These are phyloP conservation scores for Acrocyrtus sp. DNA, from an alignment of 2,888 invertebrate genomes.

Conservation along the genomic window DNA sequence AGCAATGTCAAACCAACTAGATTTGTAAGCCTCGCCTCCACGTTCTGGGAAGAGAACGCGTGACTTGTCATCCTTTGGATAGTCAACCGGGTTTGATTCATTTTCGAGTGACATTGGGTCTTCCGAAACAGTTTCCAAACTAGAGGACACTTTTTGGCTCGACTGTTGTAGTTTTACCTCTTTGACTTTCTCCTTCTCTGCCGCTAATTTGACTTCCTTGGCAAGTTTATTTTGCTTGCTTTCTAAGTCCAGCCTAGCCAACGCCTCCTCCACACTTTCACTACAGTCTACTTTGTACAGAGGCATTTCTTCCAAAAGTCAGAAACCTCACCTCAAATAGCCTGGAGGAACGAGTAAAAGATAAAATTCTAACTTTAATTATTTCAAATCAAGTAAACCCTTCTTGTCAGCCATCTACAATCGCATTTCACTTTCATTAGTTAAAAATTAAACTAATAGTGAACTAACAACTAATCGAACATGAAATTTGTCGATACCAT, in stretches of 20 bases:
- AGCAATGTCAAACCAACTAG: constrained; percentile 71
- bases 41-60: constrained; percentile 82
- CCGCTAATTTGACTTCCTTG: constrained; percentile 6
- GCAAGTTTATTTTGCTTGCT: constrained; percentile 44
- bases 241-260: constrained; percentile 44
- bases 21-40: constrained; percentile 71
- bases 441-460: no score
- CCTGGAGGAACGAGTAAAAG: no score
- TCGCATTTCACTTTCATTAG: no score
- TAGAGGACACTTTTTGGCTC: background rate
- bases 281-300: constrained; percentile 40
- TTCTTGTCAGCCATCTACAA: no score
- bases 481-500: no score
- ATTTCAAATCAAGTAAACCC: no score
- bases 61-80: constrained; percentile 42
- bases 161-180: background rate
- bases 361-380: no score
- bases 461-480: no score
- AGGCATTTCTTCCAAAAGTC: no score
- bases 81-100: constrained; percentile 36
- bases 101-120: constrained; percentile 38
- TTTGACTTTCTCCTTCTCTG: background rate
- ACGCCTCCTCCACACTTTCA: constrained; percentile 56
- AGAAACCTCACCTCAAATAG: no score
- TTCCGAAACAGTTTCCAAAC: background rate